phyloP scores from a whole-genome alignment of 2,797 vertebrate species.

The Hydrocynus forskahlii region DNA sequence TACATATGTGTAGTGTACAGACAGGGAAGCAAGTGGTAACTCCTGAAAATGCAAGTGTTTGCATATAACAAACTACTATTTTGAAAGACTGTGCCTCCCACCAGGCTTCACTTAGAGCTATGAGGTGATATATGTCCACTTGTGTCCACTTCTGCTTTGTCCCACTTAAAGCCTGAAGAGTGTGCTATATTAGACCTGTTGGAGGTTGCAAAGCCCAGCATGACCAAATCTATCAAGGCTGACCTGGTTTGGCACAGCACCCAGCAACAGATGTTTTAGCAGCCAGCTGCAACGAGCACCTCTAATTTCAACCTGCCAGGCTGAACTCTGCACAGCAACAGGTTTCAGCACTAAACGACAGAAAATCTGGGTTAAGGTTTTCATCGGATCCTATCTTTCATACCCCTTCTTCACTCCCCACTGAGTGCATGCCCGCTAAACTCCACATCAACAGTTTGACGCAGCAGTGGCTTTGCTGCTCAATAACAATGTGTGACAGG shows the following conservation, averaged over 20 bases:
- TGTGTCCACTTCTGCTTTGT: not conserved
- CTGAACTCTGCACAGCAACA: slow-evolving; percentile 20
- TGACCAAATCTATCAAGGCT: slow-evolving; percentile 3
- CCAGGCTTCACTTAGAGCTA: not conserved
- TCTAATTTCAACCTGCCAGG: slow-evolving; percentile 4
- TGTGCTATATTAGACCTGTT: not conserved
- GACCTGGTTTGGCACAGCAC: slow-evolving; percentile 33
- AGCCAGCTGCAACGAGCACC: slow-evolving; percentile 16
- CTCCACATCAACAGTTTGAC: slow-evolving; percentile 3
- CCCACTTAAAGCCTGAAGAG: slow-evolving; percentile 4
- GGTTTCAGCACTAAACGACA: not conserved
- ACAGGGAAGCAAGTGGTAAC: no score
- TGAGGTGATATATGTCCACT: not conserved
- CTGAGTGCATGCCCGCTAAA: slow-evolving; percentile 23
- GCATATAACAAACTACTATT: not conserved
- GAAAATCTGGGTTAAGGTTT: slow-evolving; percentile 26
- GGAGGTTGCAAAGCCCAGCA: not conserved
- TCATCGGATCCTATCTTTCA: slow-evolving; percentile 15
- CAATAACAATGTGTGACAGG: slow-evolving; percentile 46
- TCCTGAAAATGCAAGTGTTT: no score
- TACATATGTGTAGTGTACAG: not conserved
- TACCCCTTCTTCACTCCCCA: slow-evolving; percentile 5
- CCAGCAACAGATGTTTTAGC: slow-evolving; percentile 17
- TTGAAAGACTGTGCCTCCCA: not conserved
- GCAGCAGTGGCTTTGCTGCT: not conserved